A percentile compares a stretch with the other conserved stretches of the same genome.
Conservation (phyloP, 2,888 invertebrate genomes). For the Netelia fuscicornis region DNA sequence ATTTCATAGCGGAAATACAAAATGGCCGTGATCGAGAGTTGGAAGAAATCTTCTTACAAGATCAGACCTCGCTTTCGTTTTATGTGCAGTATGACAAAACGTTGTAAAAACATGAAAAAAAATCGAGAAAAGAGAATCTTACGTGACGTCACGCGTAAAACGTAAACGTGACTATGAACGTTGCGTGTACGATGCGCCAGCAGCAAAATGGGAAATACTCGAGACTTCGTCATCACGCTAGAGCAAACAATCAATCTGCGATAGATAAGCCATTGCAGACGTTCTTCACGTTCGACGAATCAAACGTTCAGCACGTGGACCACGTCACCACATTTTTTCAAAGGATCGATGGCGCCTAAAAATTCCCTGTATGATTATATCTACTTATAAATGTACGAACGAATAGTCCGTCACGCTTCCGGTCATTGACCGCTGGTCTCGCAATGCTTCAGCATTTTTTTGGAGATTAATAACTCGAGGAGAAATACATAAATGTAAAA, state of each 20-base stretch:
- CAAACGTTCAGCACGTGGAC: no score
- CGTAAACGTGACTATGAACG: neutral
- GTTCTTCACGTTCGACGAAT: neutral
- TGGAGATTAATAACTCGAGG: no score
- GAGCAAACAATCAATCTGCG: constrained; percentile 4
- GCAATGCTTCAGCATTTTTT: no score
- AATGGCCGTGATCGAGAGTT: neutral
- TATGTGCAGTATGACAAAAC: neutral
- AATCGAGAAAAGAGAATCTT: neutral
- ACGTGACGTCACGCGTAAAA: neutral
- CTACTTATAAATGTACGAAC: no score
- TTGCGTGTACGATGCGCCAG: neutral
- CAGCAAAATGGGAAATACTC: neutral
- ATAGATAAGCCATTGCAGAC: neutral
- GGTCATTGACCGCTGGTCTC: no score
- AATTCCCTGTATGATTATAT: no score
- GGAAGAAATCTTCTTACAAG: neutral
- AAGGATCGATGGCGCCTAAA: no score
- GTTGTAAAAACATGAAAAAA: neutral
- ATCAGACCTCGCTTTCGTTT: neutral
- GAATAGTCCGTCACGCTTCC: no score
- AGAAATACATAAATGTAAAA: no score
- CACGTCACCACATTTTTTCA: no score
- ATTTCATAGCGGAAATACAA: neutral
- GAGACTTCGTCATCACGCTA: constrained; percentile 3